Percentiles rank a stretch among this genome's conserved stretches.
phyloP scores from a whole-genome alignment of 1,140 invertebrate genomes.

The Whitmania pigra region DNA sequence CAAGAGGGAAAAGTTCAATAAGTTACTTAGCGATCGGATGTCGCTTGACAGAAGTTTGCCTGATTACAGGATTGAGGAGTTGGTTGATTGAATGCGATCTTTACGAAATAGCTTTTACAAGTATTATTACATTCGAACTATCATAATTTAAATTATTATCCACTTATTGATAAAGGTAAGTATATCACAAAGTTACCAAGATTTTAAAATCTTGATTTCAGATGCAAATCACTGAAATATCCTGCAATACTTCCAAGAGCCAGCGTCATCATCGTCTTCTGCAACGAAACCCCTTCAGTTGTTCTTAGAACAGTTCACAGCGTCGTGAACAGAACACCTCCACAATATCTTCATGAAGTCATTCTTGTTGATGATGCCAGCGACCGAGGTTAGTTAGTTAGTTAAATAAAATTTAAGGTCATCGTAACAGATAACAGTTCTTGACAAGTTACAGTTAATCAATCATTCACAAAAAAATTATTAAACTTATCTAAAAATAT shows the following conservation, averaged over 20 bases:
- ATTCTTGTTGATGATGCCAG: slow-evolving; percentile 69
- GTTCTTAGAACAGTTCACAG: slow-evolving; percentile 71
- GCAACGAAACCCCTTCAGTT: slow-evolving; percentile 73
- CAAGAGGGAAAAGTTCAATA: slow-evolving; percentile 76
- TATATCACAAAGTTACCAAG: too few species aligned
- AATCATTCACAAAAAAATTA: too few species aligned
- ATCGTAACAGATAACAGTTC: too few species aligned
- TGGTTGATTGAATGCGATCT: slow-evolving; percentile 34
- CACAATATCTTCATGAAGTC: slow-evolving; percentile 70
- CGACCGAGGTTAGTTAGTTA: slow-evolving; percentile 19
- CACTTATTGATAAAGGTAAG: too few species aligned
- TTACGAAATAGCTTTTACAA: too few species aligned
- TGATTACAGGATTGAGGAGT: slow-evolving; percentile 65
- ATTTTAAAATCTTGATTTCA: slow-evolving; percentile 10
- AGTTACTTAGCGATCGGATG: slow-evolving; percentile 74
- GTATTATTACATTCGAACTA: too few species aligned
- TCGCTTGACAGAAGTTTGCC: slow-evolving; percentile 65
- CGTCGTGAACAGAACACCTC: slow-evolving; percentile 64
- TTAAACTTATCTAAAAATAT: too few species aligned
- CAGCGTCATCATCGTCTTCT: slow-evolving; percentile 68
- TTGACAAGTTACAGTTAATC: too few species aligned
- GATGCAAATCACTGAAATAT: slow-evolving; percentile 43
- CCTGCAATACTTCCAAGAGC: slow-evolving; percentile 48
- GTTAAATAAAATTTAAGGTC: too few species aligned
- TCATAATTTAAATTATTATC: too few species aligned